A percentile compares a stretch with the other conserved stretches of the same genome.
Conservation (phyloP, 2,888 invertebrate genomes). For the Oscheius sp. region DNA sequence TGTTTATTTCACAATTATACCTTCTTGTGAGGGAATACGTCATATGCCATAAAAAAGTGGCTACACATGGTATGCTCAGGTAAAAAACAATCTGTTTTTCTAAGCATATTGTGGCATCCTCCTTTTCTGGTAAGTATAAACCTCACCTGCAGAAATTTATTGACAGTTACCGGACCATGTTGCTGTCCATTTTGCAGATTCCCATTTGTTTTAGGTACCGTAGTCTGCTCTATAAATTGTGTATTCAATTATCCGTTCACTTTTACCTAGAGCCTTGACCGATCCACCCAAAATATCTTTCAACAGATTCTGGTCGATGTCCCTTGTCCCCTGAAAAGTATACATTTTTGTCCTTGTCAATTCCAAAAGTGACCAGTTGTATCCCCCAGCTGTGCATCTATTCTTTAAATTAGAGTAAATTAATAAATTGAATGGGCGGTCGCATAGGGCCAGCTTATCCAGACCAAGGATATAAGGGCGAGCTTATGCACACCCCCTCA, state of each 20-base stretch:
- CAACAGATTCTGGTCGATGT: slow-evolving; percentile 92
- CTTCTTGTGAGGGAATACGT: too few species aligned
- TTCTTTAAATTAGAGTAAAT: slow-evolving; percentile 21
- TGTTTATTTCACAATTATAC: not conserved
- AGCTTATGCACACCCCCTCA: slow-evolving; percentile 30
- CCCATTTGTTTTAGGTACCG: not conserved
- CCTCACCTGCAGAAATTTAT: slow-evolving; percentile 20
- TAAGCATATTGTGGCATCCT: not conserved
- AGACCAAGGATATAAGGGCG: slow-evolving; percentile 29
- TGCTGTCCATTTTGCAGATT: not conserved
- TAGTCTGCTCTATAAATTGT: not conserved
- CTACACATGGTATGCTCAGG: not conserved
- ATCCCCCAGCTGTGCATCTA: not conserved
- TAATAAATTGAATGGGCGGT: slow-evolving; percentile 33
- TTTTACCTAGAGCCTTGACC: not conserved
- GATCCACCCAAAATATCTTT: slow-evolving; percentile 80
- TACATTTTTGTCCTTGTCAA: not conserved
- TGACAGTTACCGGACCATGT: not conserved
- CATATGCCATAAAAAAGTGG: too few species aligned
- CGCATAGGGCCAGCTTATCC: slow-evolving; percentile 25
- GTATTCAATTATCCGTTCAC: not conserved
- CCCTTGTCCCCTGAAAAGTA: slow-evolving; percentile 87
- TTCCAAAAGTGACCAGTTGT: not conserved
- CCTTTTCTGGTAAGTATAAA: not conserved
- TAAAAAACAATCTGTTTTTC: not conserved